Conservation (phyloP, 2,113 vertebrate genomes). For the Rafetus swinhoei region DNA sequence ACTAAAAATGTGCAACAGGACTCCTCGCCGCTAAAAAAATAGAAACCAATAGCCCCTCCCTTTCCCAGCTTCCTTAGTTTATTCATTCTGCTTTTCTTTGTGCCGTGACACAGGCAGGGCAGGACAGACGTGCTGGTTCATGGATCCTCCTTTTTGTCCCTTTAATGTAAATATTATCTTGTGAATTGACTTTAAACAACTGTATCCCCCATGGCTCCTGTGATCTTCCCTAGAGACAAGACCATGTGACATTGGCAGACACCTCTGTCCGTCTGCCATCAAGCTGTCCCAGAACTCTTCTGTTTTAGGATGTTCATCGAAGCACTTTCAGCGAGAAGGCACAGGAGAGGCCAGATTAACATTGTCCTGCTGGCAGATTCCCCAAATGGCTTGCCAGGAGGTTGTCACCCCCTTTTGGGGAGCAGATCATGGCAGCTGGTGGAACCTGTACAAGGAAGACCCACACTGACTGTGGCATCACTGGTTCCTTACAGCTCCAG, state of each 20-base stretch:
- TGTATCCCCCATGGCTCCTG: too few relatives aligned
- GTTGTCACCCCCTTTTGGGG: too few relatives aligned
- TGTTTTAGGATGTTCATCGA: background rate
- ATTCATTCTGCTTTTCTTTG: background rate
- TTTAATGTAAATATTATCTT: background rate
- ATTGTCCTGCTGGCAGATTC: background rate
- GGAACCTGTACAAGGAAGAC: background rate
- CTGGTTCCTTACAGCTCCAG: background rate
- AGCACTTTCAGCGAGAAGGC: background rate
- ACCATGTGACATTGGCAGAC: background rate
- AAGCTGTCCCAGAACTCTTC: too few relatives aligned
- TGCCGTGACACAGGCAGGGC: background rate
- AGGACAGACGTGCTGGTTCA: background rate
- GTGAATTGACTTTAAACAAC: background rate
- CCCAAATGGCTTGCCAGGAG: background rate
- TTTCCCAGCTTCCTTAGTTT: background rate
- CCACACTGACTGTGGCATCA: background rate
- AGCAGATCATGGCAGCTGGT: background rate
- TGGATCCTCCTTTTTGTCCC: background rate
- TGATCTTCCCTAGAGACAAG: background rate
- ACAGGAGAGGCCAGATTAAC: background rate
- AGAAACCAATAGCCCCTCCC: background rate
- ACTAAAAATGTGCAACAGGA: too few relatives aligned
- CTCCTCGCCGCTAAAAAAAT: too few relatives aligned
- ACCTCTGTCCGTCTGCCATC: background rate